A percentile compares a stretch with the other conserved stretches of the same genome.
phyloP scores from a whole-genome alignment of 2,888 invertebrate species.

The Trilocha varians region DNA sequence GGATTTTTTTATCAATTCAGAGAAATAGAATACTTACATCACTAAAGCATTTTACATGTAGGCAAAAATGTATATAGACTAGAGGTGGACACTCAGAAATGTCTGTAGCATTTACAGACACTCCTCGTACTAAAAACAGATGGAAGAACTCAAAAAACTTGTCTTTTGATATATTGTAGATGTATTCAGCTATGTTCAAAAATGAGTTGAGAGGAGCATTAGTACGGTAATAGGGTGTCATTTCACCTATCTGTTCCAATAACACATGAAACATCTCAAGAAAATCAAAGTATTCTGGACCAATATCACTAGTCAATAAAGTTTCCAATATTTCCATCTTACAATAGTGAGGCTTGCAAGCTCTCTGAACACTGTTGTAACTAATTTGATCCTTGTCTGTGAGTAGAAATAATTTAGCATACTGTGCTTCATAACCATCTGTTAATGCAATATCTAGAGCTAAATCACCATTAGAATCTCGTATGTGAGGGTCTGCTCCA shows the following conservation, averaged over 20 bases:
- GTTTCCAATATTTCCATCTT: slow-evolving; percentile 51
- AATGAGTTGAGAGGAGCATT: slow-evolving; percentile 55
- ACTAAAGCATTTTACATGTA: slow-evolving; percentile 40
- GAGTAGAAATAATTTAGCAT: slow-evolving; percentile 38
- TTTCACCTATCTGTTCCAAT: slow-evolving; percentile 32
- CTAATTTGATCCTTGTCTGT: slow-evolving; percentile 40
- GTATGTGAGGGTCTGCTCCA: slow-evolving; percentile 53
- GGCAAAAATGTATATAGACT: slow-evolving; percentile 51
- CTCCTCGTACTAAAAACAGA: slow-evolving; percentile 52
- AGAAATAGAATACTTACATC: slow-evolving; percentile 37
- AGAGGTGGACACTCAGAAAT: slow-evolving; percentile 58
- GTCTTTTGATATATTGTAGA: slow-evolving; percentile 42
- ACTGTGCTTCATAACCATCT: slow-evolving; percentile 37
- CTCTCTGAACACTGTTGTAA: slow-evolving; percentile 41
- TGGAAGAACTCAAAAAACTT: slow-evolving; percentile 52
- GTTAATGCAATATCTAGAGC: slow-evolving; percentile 50
- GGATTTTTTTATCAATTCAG: no score
- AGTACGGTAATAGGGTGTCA: slow-evolving; percentile 8
- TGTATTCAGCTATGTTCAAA: slow-evolving; percentile 57
- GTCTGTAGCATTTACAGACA: slow-evolving; percentile 46
- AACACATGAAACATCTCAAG: slow-evolving; percentile 13
- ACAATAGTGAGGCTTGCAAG: slow-evolving; percentile 60
- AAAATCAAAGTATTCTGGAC: slow-evolving; percentile 53
- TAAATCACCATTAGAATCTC: slow-evolving; percentile 37
- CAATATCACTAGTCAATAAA: slow-evolving; percentile 47